Conservation (phyloP, 2,888 invertebrate genomes). For the Drosophila nr. perissopoda region DNA sequence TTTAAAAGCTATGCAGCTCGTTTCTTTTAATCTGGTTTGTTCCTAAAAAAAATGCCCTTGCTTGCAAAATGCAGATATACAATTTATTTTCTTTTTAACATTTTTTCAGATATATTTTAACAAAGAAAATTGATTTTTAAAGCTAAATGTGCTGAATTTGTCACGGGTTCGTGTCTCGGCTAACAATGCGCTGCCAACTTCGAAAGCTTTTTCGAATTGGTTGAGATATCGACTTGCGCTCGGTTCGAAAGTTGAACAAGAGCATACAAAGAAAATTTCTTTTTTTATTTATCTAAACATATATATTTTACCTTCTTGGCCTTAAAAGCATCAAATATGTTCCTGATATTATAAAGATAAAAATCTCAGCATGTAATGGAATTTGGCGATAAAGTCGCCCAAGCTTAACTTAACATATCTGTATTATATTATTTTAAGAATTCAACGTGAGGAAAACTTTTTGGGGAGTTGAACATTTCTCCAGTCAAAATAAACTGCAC, state of each 20-base stretch:
- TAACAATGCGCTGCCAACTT: slow-evolving; percentile 1
- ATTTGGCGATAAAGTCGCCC: background rate
- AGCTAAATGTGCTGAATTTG: background rate
- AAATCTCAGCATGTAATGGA: background rate
- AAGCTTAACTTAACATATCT: background rate
- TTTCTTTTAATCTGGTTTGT: slow-evolving; percentile 27
- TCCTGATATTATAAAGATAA: background rate
- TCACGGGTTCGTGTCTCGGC: slow-evolving; percentile 20
- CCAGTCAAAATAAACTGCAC: slow-evolving; percentile 28
- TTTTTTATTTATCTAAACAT: background rate
- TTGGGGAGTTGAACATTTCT: slow-evolving; percentile 13
- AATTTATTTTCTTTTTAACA: background rate
- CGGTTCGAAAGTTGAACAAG: slow-evolving; percentile 23
- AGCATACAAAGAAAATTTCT: background rate
- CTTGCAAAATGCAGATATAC: slow-evolving; percentile 1
- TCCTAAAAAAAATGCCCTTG: slow-evolving; percentile 1
- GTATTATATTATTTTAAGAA: background rate
- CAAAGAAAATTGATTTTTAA: background rate
- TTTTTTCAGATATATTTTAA: background rate
- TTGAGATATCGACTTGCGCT: background rate
- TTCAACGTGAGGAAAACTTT: background rate
- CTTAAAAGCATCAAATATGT: background rate
- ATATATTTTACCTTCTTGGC: background rate
- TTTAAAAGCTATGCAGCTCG: slow-evolving; percentile 15
- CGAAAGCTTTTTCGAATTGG: slow-evolving; percentile 34